phyloP scores from a whole-genome alignment of 2,113 vertebrate species.

The Progne subis region DNA sequence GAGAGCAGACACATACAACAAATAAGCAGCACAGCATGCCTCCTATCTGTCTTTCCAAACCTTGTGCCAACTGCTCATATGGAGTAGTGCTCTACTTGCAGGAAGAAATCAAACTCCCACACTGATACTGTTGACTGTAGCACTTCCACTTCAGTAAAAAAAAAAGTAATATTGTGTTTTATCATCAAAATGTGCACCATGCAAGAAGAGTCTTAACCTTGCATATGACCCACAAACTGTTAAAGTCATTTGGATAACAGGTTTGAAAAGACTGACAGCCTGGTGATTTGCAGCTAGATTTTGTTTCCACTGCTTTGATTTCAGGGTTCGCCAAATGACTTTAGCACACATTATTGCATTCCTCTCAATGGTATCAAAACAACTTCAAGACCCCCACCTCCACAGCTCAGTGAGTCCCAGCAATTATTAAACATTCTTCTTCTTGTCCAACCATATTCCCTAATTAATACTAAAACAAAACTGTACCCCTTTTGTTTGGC shows the following conservation, averaged over 20 bases:
- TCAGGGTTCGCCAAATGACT: constrained; percentile 66
- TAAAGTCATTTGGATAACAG: constrained; percentile 70
- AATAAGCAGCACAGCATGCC: not conserved
- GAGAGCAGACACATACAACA: not conserved
- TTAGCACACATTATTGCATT: constrained; percentile 60
- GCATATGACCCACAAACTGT: constrained; percentile 62
- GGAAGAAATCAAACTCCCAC: constrained; percentile 48
- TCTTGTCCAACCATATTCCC: not conserved
- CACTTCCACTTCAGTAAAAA: constrained; percentile 26
- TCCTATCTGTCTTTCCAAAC: not conserved
- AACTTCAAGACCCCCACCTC: constrained; percentile 6
- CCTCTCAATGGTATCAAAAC: constrained; percentile 46
- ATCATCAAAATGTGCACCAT: constrained; percentile 42
- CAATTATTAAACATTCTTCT: not conserved
- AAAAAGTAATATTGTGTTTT: constrained; percentile 31
- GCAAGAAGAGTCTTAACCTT: constrained; percentile 60
- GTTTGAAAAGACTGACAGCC: constrained; percentile 62
- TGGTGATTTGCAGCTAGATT: constrained; percentile 67
- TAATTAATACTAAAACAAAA: not conserved
- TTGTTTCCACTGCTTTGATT: constrained; percentile 64
- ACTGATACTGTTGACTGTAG: constrained; percentile 3
- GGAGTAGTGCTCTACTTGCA: not conserved
- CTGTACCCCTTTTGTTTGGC: no score
- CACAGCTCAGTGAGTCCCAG: not conserved
- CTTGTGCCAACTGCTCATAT: constrained; percentile 11